These are phyloP conservation scores for Pemphigus obesinymphae DNA, from an alignment of 1,140 invertebrate species.

Conservation along the genomic window DNA sequence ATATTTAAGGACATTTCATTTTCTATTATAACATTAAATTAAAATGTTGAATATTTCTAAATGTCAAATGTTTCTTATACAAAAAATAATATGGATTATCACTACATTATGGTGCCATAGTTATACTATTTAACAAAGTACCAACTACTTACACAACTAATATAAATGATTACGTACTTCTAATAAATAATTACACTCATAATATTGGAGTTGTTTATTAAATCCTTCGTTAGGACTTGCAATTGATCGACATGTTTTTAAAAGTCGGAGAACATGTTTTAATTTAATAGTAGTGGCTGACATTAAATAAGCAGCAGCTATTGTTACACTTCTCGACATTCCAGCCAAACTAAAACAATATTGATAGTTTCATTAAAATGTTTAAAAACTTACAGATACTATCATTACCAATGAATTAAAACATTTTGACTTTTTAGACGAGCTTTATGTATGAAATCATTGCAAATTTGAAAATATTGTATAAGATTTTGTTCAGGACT, in stretches of 20 bases:
- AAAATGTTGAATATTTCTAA: too few relatives aligned
- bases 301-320: constrained; percentile 93
- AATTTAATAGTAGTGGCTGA: constrained; percentile 83
- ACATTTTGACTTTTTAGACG: constrained; percentile 83
- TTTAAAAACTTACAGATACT: too few relatives aligned
- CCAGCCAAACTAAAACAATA: constrained; percentile 72
- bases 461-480: constrained; percentile 88
- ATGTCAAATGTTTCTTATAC: too few relatives aligned
- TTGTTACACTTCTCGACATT: constrained; percentile 91
- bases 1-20: too few relatives aligned
- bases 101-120: too few relatives aligned
- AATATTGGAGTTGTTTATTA: constrained; percentile 87
- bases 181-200: constrained; percentile 72
- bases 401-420: constrained; percentile 89
- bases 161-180: constrained; percentile 72
- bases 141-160: too few relatives aligned
- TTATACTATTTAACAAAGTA: too few relatives aligned
- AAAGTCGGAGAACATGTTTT: constrained; percentile 89
- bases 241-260: constrained; percentile 79
- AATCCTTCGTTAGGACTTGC: constrained; percentile 95
- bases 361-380: not conserved
- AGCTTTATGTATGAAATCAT: constrained; percentile 93
- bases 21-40: too few relatives aligned
- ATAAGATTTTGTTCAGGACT: constrained; percentile 87
- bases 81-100: too few relatives aligned